A percentile compares a stretch with the other conserved stretches of the same genome.
phyloP scores from a whole-genome alignment of 2,888 invertebrate species.

The Trissonchulus sp. region DNA sequence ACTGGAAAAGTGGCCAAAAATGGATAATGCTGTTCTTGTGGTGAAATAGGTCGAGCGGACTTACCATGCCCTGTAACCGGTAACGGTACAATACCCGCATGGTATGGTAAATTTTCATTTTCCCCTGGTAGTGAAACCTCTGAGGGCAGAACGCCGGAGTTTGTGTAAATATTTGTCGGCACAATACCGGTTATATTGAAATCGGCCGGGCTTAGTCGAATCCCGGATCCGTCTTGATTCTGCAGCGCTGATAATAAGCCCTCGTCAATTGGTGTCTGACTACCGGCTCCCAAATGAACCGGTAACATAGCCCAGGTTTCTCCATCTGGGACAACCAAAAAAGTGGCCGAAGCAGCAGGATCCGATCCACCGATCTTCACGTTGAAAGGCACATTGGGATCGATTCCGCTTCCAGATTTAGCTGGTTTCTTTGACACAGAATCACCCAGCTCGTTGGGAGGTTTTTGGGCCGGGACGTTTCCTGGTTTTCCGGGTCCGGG shows the following conservation, averaged over 20 bases:
- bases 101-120: background rate
- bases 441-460: background rate
- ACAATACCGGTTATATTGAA: background rate
- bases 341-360: background rate
- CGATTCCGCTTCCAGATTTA: background rate
- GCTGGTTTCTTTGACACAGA: background rate
- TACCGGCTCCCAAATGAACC: background rate
- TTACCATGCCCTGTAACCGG: background rate
- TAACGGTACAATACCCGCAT: background rate
- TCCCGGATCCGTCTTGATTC: background rate
- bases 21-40: background rate
- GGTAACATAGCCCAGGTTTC: background rate
- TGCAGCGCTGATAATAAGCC: background rate
- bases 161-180: background rate
- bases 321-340: conserved; percentile 1
- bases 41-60: background rate
- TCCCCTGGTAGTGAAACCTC: background rate
- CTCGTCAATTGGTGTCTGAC: background rate
- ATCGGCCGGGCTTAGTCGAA: background rate
- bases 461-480: background rate
- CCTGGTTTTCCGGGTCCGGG: background rate
- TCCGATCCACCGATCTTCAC: background rate
- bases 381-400: background rate
- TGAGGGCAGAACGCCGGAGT: background rate
- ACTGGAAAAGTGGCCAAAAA: background rate